Evolutionary conservation across 2,113 vertebrate species (phyloP), one percentile per base, ranked within the genome.

Genomic region (Rhizomys pruinosus): DNA sequence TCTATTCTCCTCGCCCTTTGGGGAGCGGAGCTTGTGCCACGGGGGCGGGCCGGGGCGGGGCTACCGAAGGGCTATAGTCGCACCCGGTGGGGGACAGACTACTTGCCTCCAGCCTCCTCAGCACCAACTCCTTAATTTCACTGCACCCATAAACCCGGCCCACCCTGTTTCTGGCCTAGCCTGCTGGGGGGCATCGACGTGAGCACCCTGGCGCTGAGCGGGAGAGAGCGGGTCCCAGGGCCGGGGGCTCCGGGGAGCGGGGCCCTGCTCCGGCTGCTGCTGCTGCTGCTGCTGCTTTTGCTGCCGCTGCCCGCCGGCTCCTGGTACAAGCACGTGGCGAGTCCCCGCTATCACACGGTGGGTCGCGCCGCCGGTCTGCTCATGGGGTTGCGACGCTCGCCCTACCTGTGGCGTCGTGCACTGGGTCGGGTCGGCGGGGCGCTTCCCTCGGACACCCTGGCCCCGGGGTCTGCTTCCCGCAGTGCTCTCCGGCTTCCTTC

Each of bases 281-380:
- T 82, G 47, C 10, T 76, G 68, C n/a, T 98, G 76, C 63, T 98
- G 16, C 89, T 98, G 89, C 87, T 96, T 69, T 74, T 97, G 74
- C 64, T 95, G 61, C 92, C 94, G 44, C 80, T 87, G 85, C 89
- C 96, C 88, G 8, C 95, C 3, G 9, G 86, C 0, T 96, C 97
- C 79, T 98, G 98, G 98, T 98, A 98, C 95, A 98, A 98, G 87
- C 98, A 98, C 81, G 94, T 97, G 93, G 97, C 97, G 85, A 98
- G 97, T 79, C 97, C 98, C 27, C 95, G 96, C 61, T 97, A 97
- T 94, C 98, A 97, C 95, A 98, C 97, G 1, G 98, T 98, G 96
- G 98, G 98, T 3, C 97, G 98, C 19, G 97, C 98, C 29, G 97
- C 98, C 0, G 98, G 98, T 64, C 96, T 98, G 73, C 97, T 98